Evolutionary conservation across 2,888 invertebrate genomes (phyloP).

Genomic region (Erynnis tages): DNA sequence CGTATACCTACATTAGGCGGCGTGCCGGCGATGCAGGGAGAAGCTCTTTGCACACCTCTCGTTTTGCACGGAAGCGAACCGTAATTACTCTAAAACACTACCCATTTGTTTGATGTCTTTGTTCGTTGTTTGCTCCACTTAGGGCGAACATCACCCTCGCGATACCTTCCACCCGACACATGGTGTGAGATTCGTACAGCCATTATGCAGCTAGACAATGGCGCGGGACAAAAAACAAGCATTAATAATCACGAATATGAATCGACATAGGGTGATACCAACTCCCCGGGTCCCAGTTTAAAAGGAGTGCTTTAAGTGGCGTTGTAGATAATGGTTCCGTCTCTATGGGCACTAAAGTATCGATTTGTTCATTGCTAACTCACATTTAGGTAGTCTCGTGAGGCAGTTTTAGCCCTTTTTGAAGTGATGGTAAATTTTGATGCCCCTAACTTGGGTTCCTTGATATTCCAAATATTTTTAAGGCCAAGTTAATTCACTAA

Average conservation of each 20-base stretch:
- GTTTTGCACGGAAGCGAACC: conserved; percentile 75
- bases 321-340: conserved; percentile 50
- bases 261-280: conserved; percentile 58
- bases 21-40: conserved; percentile 41
- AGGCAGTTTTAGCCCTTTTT: conserved; percentile 8
- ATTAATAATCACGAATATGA: conserved; percentile 80
- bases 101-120: conserved; percentile 82
- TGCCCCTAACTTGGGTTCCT: conserved; percentile 2
- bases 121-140: conserved; percentile 80
- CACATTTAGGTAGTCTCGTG: conserved; percentile 18
- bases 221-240: conserved; percentile 74
- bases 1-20: conserved; percentile 57
- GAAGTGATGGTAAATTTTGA: conserved; percentile 16
- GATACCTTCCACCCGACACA: conserved; percentile 70
- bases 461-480: neutral
- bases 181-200: conserved; percentile 68
- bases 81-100: conserved; percentile 82
- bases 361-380: conserved; percentile 22
- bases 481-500: neutral
- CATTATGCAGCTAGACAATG: conserved; percentile 72
- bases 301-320: conserved; percentile 60
- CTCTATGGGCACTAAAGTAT: conserved; percentile 24
- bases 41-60: conserved; percentile 67
- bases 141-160: conserved; percentile 75
- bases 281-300: conserved; percentile 54